These are phyloP conservation scores for Acholoe squamosa DNA, from an alignment of 2,888 invertebrate genomes.

Conservation along the genomic window DNA sequence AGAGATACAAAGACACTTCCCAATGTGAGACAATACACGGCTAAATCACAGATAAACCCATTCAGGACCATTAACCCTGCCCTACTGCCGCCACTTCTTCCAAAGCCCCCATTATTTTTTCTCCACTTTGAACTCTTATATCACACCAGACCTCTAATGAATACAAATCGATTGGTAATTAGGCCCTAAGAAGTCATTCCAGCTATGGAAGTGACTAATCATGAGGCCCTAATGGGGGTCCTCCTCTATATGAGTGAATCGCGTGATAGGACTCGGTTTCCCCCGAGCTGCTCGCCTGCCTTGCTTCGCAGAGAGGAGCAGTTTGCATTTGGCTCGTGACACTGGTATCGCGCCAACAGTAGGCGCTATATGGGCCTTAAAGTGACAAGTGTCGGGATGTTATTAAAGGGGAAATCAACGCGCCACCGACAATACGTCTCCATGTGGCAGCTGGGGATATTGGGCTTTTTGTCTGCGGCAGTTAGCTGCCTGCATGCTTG, in stretches of 20 bases:
- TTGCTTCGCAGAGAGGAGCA: neutral
- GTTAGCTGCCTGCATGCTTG: neutral
- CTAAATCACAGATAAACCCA: neutral
- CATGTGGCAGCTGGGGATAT: neutral
- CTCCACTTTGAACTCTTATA: constrained; percentile 33
- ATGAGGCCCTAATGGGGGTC: constrained; percentile 10
- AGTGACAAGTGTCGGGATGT: neutral
- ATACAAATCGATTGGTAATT: constrained; percentile 54
- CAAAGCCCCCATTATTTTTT: neutral
- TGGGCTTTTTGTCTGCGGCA: neutral
- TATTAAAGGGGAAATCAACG: neutral
- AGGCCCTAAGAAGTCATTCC: constrained; percentile 45
- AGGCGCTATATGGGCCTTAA: constrained; percentile 26
- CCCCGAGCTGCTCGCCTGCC: neutral
- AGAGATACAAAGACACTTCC: neutral
- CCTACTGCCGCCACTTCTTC: neutral
- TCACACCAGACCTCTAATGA: constrained; percentile 26
- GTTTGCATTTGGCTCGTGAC: neutral
- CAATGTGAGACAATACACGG: neutral
- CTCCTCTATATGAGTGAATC: constrained; percentile 21
- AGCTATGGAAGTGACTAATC: constrained; percentile 57
- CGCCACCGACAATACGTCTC: neutral
- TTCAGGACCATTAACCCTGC: constrained; percentile 1
- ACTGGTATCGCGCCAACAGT: neutral
- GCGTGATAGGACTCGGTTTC: constrained; percentile 6